phyloP scores from a whole-genome alignment of 2,888 invertebrate species.

The Hypolimnas misippus region DNA sequence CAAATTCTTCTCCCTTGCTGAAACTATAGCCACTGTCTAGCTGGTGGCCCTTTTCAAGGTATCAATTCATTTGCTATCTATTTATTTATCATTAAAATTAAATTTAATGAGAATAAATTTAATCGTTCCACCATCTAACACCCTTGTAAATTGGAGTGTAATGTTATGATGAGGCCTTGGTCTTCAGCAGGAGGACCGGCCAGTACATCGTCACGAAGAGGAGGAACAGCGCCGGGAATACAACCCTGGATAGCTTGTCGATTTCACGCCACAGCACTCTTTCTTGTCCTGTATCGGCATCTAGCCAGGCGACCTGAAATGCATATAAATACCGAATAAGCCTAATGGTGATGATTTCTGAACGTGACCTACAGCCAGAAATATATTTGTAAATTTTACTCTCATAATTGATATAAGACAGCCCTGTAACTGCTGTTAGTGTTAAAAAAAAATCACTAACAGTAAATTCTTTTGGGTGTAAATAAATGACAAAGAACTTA shows the following conservation, averaged over 20 bases:
- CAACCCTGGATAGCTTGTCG: slow-evolving; percentile 89
- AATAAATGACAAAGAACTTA: too few relatives aligned
- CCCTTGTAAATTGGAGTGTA: slow-evolving; percentile 5
- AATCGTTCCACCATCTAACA: slow-evolving; percentile 7
- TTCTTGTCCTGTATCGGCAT: slow-evolving; percentile 87
- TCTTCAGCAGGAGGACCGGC: slow-evolving; percentile 89
- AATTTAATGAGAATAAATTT: not conserved
- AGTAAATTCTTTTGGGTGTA: too few relatives aligned
- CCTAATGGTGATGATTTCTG: not conserved
- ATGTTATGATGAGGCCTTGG: slow-evolving; percentile 77
- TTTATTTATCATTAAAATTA: not conserved
- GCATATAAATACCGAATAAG: not conserved
- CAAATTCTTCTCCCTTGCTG: too few relatives aligned
- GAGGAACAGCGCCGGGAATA: slow-evolving; percentile 91
- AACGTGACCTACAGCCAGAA: too few relatives aligned
- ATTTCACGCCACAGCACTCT: slow-evolving; percentile 91
- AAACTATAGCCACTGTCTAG: too few relatives aligned
- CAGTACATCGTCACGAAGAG: slow-evolving; percentile 91
- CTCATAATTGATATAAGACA: too few relatives aligned
- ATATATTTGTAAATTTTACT: too few relatives aligned
- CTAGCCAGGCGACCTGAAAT: slow-evolving; percentile 85
- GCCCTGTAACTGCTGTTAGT: too few relatives aligned
- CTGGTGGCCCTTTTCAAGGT: too few relatives aligned
- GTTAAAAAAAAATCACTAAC: too few relatives aligned
- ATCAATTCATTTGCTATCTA: not conserved